phyloP scores from a whole-genome alignment of 2,113 vertebrate species.

The Phyllostomus discolor region DNA sequence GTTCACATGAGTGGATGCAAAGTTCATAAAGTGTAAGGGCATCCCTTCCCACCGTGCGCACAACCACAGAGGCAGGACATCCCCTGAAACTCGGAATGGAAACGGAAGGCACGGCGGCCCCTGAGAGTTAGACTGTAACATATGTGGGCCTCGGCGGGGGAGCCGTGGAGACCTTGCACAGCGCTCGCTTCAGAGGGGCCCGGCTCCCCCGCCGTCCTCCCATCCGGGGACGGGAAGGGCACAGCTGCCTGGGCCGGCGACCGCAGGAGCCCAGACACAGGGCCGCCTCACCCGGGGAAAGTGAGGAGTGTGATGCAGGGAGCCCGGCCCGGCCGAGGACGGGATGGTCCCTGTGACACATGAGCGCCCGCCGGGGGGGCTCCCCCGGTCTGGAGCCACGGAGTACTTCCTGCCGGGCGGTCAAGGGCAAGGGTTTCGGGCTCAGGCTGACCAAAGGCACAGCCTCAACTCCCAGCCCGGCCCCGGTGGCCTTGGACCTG shows the following conservation, averaged over 20 bases:
- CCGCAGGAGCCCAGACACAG: background rate
- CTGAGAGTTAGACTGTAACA: rapidly evolving
- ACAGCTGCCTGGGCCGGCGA: rapidly evolving
- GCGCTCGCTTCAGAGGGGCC: background rate
- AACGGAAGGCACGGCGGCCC: background rate
- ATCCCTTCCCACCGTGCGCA: background rate
- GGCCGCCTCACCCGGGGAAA: rapidly evolving
- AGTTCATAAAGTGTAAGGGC: background rate
- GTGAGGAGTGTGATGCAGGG: background rate
- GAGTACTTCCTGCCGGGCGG: background rate
- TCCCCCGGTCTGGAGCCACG: background rate
- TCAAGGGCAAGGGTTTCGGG: background rate
- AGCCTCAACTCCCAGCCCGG: background rate
- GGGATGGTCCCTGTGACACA: background rate
- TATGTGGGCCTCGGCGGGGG: rapidly evolving
- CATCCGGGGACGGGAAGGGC: background rate
- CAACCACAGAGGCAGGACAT: background rate
- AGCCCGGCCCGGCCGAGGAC: background rate
- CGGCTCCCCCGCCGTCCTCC: background rate
- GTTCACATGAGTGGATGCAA: background rate
- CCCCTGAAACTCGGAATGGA: background rate
- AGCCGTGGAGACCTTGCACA: rapidly evolving
- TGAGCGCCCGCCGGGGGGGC: rapidly evolving
- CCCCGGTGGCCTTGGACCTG: background rate
- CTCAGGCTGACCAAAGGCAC: rapidly evolving